These are phyloP conservation scores for Urechis unicinctus DNA, from an alignment of 2,888 invertebrate genomes.

Conservation along the genomic window DNA sequence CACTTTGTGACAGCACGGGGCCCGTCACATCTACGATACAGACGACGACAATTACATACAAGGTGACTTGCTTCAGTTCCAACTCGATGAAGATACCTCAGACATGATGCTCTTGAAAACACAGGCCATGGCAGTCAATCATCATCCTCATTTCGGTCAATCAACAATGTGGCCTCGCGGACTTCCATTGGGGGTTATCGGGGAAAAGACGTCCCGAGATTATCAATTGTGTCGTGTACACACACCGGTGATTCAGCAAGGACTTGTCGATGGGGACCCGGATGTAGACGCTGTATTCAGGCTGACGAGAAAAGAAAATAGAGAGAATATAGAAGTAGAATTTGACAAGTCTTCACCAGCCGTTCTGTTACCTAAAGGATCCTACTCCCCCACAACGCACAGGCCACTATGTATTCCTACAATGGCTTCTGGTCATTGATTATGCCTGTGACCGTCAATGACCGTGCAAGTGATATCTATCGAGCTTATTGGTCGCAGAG, in stretches of 20 bases:
- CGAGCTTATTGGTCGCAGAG: constrained; percentile 31
- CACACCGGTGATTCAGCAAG: constrained; percentile 30
- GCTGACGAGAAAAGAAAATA: constrained; percentile 23
- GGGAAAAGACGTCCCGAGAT: constrained; percentile 16
- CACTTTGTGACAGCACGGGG: constrained; percentile 19
- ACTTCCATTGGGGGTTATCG: constrained; percentile 28
- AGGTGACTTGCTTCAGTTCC: constrained; percentile 5
- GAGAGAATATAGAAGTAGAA: constrained; percentile 18
- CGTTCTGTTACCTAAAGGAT: constrained; percentile 24
- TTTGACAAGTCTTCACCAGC: constrained; percentile 31
- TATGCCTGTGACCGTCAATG: constrained; percentile 25
- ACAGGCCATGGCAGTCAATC: constrained; percentile 18
- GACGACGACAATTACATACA: constrained; percentile 22
- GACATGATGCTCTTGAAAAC: constrained; percentile 12
- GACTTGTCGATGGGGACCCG: constrained; percentile 33
- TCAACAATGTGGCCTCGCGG: constrained; percentile 34
- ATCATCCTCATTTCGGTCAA: constrained; percentile 30
- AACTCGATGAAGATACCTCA: background rate
- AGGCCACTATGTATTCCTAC: constrained; percentile 31
- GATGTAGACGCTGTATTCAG: constrained; percentile 36
- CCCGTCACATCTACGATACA: constrained; percentile 22
- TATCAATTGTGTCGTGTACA: constrained; percentile 13
- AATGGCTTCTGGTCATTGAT: constrained; percentile 31
- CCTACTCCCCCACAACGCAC: constrained; percentile 29
- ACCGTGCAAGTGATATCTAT: constrained; percentile 31